Conservation (phyloP, 1,140 invertebrate genomes). For the Dryas iulia region DNA sequence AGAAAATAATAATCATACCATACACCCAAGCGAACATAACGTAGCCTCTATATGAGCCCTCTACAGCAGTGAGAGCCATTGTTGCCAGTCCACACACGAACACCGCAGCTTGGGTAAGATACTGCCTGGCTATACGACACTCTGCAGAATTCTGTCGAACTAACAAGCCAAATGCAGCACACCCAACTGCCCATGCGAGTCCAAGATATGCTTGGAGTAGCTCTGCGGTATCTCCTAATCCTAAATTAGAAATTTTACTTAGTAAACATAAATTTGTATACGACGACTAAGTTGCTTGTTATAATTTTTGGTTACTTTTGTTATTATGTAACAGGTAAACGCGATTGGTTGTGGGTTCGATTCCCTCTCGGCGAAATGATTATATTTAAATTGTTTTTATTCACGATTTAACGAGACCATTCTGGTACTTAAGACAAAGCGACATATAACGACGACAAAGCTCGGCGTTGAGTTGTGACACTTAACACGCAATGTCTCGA, state of each 20-base stretch:
- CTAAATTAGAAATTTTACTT: constrained; percentile 50
- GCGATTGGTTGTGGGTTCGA: too few species aligned
- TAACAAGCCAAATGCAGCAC: constrained; percentile 89
- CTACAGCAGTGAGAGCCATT: constrained; percentile 90
- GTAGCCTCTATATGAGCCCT: constrained; percentile 88
- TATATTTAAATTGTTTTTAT: too few species aligned
- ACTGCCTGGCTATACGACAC: constrained; percentile 92
- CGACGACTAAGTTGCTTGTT: too few species aligned
- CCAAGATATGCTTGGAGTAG: constrained; percentile 90
- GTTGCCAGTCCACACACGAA: constrained; percentile 90
- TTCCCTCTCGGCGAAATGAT: too few species aligned
- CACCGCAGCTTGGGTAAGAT: constrained; percentile 88
- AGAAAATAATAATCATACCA: constrained; percentile 65
- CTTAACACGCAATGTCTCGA: too few species aligned
- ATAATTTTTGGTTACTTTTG: too few species aligned
- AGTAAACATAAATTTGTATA: too few species aligned
- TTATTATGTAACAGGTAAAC: too few species aligned
- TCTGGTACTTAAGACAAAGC: too few species aligned
- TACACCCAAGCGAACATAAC: constrained; percentile 93
- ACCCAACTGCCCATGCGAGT: constrained; percentile 90
- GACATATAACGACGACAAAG: too few species aligned
- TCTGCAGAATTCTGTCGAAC: constrained; percentile 91
- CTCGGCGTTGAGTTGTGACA: too few species aligned
- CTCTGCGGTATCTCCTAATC: constrained; percentile 84
- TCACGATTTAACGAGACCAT: too few species aligned